Conservation (phyloP, 2,797 vertebrate genomes). For the Sitta carolinensis region DNA sequence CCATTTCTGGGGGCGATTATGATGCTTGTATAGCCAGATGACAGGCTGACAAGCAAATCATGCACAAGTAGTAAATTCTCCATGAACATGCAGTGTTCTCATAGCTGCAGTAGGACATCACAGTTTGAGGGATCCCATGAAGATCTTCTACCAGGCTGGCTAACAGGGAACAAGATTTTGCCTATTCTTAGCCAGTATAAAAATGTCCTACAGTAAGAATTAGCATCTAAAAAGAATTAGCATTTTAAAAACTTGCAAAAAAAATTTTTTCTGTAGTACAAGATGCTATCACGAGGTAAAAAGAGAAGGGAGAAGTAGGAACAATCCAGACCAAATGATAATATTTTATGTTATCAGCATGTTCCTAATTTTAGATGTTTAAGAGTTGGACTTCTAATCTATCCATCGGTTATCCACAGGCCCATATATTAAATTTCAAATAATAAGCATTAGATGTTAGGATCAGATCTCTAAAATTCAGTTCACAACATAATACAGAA, state of each 20-base stretch:
- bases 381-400: neutral
- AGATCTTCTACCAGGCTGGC: rapidly evolving
- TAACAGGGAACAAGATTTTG: neutral
- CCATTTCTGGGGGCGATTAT: neutral
- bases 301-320: neutral
- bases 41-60: neutral
- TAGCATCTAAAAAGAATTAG: neutral
- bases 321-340: neutral
- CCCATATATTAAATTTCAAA: neutral
- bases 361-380: neutral
- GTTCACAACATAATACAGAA: neutral
- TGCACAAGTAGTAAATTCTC: neutral
- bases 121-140: neutral
- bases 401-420: neutral
- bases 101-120: neutral
- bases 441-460: neutral
- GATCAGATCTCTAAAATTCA: neutral
- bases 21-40: neutral
- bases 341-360: neutral
- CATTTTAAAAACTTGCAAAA: neutral
- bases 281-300: neutral
- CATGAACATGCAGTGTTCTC: neutral
- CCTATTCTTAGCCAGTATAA: neutral
- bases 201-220: neutral
- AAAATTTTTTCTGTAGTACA: neutral